phyloP scores from a whole-genome alignment of 1,140 invertebrate species.

The Lycorma delicatula region DNA sequence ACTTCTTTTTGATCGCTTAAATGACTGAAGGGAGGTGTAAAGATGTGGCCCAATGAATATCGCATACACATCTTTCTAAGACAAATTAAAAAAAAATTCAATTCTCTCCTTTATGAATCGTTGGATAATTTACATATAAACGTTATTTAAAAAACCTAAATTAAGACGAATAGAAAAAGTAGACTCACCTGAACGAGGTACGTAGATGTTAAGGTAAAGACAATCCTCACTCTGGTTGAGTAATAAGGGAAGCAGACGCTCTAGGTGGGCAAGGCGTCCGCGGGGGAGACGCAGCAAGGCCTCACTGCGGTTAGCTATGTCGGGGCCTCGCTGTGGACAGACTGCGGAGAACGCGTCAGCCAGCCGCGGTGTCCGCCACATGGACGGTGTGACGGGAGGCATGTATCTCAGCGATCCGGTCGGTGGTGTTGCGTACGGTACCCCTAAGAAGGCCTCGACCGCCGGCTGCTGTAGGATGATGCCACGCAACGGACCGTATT shows the following conservation, averaged over 20 bases:
- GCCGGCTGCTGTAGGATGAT: conserved; percentile 65
- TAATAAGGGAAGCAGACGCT: conserved; percentile 69
- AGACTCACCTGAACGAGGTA: conserved; percentile 73
- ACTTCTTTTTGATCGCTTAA: too few species aligned
- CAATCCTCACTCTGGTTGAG: conserved; percentile 94
- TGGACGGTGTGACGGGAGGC: conserved; percentile 84
- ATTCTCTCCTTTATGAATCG: too few species aligned
- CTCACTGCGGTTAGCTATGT: conserved; percentile 60
- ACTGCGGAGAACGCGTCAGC: conserved; percentile 75
- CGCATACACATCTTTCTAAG: too few species aligned
- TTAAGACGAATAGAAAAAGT: too few species aligned
- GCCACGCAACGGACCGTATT: conserved; percentile 78
- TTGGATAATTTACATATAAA: too few species aligned
- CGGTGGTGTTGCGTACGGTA: conserved; percentile 84
- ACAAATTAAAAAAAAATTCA: too few species aligned
- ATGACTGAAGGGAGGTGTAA: too few species aligned
- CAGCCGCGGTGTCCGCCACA: conserved; percentile 72
- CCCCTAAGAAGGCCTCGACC: conserved; percentile 89
- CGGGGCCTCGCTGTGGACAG: conserved; percentile 78
- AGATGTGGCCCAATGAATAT: too few species aligned
- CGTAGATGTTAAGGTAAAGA: conserved; percentile 92
- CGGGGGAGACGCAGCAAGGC: conserved; percentile 65
- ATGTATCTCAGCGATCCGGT: conserved; percentile 74
- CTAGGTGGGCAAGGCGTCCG: conserved; percentile 68
- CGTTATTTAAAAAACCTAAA: too few species aligned